Conservation (phyloP, 2,888 invertebrate genomes). For the Polietes domitor region DNA sequence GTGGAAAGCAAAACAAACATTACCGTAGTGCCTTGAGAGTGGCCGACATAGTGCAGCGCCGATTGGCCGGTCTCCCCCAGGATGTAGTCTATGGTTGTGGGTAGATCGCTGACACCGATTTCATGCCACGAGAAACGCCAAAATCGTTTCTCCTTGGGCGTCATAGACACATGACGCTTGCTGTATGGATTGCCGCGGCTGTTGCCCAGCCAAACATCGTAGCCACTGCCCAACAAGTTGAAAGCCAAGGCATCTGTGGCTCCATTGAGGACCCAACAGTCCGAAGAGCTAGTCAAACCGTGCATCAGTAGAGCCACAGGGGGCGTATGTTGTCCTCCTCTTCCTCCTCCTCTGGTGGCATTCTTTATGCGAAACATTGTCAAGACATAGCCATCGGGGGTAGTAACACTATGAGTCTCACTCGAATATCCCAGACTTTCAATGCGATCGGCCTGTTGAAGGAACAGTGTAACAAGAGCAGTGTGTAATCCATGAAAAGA, state of each 20-base stretch:
- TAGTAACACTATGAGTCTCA: neutral
- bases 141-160: conserved; percentile 72
- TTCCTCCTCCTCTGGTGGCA: conserved; percentile 74
- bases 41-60: conserved; percentile 76
- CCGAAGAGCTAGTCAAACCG: conserved; percentile 88
- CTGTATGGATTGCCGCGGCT: conserved; percentile 77
- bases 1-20: conserved; percentile 76
- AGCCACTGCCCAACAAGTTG: conserved; percentile 68
- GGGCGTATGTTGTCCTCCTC: conserved; percentile 74
- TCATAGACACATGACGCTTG: conserved; percentile 70
- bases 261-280: conserved; percentile 87
- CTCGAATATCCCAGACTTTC: neutral
- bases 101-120: conserved; percentile 77
- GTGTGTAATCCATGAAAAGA: neutral
- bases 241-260: neutral
- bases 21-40: conserved; percentile 78
- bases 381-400: neutral
- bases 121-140: conserved; percentile 80
- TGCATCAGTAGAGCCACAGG: conserved; percentile 84
- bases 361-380: neutral
- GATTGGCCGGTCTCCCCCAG: conserved; percentile 71
- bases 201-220: conserved; percentile 78
- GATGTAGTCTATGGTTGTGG: conserved; percentile 76
- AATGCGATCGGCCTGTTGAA: neutral
- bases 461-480: neutral